Percentiles rank a stretch among this genome's conserved stretches.
Conservation (phyloP, 2,797 vertebrate species). For the Nyctibius grandis region DNA sequence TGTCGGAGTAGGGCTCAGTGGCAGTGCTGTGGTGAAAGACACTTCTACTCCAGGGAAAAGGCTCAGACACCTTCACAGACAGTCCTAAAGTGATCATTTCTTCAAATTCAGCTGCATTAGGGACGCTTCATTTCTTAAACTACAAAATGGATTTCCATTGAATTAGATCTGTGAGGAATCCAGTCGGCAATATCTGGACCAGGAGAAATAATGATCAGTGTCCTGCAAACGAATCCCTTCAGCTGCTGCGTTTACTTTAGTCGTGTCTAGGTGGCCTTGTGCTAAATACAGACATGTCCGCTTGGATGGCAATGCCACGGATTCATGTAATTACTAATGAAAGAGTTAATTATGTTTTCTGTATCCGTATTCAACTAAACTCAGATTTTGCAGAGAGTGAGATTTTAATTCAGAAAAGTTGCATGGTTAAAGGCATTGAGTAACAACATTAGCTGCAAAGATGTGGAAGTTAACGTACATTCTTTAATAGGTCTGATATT, state of each 20-base stretch:
- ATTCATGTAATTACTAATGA: not conserved
- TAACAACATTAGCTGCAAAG: not conserved
- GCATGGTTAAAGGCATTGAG: not conserved
- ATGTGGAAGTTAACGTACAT: not conserved
- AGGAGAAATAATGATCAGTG: not conserved
- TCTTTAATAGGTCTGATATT: not conserved
- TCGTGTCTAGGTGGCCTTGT: not conserved
- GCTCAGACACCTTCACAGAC: accelerated
- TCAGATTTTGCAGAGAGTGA: not conserved
- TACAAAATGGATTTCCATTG: not conserved
- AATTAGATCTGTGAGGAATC: not conserved
- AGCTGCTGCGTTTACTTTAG: not conserved
- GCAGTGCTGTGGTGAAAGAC: not conserved
- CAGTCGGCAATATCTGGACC: not conserved
- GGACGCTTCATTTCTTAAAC: not conserved
- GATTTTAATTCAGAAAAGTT: not conserved
- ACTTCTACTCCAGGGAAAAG: not conserved
- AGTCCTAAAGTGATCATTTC: not conserved
- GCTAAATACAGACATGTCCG: not conserved
- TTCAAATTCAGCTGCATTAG: not conserved
- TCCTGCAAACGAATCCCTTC: not conserved
- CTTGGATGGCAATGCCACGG: not conserved
- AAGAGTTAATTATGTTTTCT: not conserved
- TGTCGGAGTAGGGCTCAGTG: not conserved
- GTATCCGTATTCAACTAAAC: not conserved